Evolutionary conservation across 2,797 vertebrate species (phyloP), one percentile per base, ranked within the genome.

Genomic region (Hippoglossus hippoglossus): DNA sequence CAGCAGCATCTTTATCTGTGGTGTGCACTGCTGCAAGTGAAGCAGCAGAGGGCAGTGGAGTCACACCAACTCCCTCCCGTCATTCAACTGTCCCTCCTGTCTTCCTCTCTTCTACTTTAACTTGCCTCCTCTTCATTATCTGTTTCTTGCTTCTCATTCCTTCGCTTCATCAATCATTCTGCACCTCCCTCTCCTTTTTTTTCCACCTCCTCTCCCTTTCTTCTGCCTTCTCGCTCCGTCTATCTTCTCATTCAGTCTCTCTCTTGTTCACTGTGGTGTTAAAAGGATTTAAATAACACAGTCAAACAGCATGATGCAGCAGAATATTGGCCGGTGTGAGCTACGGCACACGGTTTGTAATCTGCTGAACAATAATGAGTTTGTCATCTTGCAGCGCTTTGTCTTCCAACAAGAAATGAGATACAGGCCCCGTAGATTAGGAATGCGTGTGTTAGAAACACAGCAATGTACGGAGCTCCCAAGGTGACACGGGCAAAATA

Each of bases 1-100:
- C 58, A 56, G 0, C 10, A 64, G 39, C 63, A 54, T 68, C 62
- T 18, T 54, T 22, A 19, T 34, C 44, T 57, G 11, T 36, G 24
- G 18, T n/a, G 16, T 77, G 82, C 57, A 81, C 28, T 55, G n/a
- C 59, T 53, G 58, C 39, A 62, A 16, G 2, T 21, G 13, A n/a
- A 53, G 61, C 89, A 90, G 69, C 76, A 92, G 92, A 63, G 87
- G 87, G 82, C 78, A 83, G 79, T 24, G 44, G 44, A 77, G 77
- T 55, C 54, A 21, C 75, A 82, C 26, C 0, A 8, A 56, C 64
- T 4, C 26, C 59, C 10, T 34, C 2, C 5, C 10, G 21, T 54
- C 25, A 12, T 25, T 53, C 50, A 26, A 15, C 19, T 21, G 9
- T 41, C 19, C 39, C 2, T 36, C 18, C 46, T 36, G 5, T 41